These are phyloP conservation scores for Caerostris darwini DNA, from an alignment of 1,140 invertebrate genomes.

Conservation along the genomic window DNA sequence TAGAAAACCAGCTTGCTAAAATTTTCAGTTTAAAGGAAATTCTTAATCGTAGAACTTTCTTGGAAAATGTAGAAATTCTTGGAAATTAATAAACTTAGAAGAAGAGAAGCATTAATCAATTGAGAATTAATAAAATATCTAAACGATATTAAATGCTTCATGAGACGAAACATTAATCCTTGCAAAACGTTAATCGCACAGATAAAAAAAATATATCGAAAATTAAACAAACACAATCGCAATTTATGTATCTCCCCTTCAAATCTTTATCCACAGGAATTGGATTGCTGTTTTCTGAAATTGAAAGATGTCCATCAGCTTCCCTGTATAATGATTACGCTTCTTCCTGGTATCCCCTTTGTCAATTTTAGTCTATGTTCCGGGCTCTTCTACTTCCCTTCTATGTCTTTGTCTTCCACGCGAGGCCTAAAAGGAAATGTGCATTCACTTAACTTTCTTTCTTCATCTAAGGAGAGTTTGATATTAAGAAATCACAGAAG, in stretches of 20 bases:
- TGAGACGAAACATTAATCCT: too few species aligned
- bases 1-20: too few species aligned
- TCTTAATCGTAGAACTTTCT: too few species aligned
- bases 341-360: background rate
- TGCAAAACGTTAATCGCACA: too few species aligned
- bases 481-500: background rate
- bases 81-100: too few species aligned
- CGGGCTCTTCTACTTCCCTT: background rate
- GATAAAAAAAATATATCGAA: too few species aligned
- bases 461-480: background rate
- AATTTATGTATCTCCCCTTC: background rate
- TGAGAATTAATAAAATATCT: too few species aligned
- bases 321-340: background rate
- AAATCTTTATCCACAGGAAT: background rate
- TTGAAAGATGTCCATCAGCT: slow-evolving; percentile 27
- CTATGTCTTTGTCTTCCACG: too few species aligned
- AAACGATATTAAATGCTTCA: too few species aligned
- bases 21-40: too few species aligned
- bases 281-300: background rate
- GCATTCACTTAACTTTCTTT: background rate
- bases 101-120: too few species aligned
- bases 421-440: background rate
- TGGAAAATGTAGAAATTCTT: too few species aligned
- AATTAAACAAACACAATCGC: background rate
- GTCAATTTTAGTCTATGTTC: background rate